Base-by-base conservation (phyloP, 2,888 invertebrate genomes). In the Ecliptopera silaceata region DNA sequence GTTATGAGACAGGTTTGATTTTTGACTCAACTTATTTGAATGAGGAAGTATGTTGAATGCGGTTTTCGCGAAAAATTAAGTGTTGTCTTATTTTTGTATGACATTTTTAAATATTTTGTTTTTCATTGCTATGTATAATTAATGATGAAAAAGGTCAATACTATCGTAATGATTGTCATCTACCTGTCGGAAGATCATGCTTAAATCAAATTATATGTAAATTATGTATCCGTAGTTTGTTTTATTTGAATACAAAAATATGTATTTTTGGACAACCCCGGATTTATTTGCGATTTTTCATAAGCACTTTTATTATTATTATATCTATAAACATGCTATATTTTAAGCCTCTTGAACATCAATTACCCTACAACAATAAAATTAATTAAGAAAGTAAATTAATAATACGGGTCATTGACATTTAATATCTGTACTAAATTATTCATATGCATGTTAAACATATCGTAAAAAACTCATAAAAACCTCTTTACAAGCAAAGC, bases 401-500 rank as follows among this genome's bases (percentile, higher is more conserved):
- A 68, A 69, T 63, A 61, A 55, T 56, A 65, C 72, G 62, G 82
- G 79, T 80, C 83, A 71, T 74, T 80, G 83, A 80, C 83, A 73
- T 74, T 67, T 64, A 66, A 68, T 79, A 79, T 80, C 76, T 65
- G 63, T 70, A 71, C 67, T 66, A 80, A 83, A 84, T 85, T 79
- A 82, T 82, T 68, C 67, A 62, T 71, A 71, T 71, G 73, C 69
- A 70, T 74, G 71, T 71, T 59, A 56, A 26, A 22, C 48, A 76
- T 84, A 84, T 86, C 77, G 75, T 87, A 81, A 87, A 87, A 85
- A 61, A 63, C 71, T 80, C 86, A 80, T 87, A 81, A 87, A 86
- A 85, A 58, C 31, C 32, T 64, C 77, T n/a, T n/a, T 75, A 77
- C 77, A 71, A 63, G 59, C 63, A 70, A 68, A 76, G 72, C 68